Conservation (phyloP, 2,113 vertebrate genomes). For the Nothocercus julius region DNA sequence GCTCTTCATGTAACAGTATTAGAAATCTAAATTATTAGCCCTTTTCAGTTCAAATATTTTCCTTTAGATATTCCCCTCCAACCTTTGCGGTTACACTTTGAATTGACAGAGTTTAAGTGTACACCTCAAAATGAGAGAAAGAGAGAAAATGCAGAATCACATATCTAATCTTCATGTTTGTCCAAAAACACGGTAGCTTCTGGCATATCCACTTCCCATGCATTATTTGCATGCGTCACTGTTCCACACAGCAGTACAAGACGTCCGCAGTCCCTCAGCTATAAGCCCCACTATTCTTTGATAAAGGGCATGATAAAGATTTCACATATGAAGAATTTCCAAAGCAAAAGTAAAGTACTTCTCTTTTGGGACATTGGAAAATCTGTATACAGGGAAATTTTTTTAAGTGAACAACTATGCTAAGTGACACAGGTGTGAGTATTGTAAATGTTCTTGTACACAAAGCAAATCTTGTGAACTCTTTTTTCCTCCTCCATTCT, state of each 20-base stretch:
- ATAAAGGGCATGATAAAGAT: background rate
- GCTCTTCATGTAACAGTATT: background rate
- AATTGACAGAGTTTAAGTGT: background rate
- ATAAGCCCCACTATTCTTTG: background rate
- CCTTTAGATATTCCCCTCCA: background rate
- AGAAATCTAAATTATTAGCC: background rate
- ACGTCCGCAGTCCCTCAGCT: background rate
- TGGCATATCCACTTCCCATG: background rate
- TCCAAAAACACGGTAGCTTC: background rate
- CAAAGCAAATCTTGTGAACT: background rate
- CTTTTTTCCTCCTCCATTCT: background rate
- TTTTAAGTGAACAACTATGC: background rate
- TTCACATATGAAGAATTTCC: background rate
- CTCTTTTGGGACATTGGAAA: background rate
- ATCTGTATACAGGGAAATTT: rapidly evolving
- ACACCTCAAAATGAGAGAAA: background rate
- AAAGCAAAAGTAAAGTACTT: background rate
- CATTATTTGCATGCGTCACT: background rate
- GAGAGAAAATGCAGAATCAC: background rate
- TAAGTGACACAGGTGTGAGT: background rate
- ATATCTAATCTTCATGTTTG: background rate
- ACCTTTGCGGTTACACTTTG: background rate
- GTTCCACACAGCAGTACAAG: background rate
- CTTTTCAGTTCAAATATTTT: background rate
- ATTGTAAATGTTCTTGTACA: background rate